Evolutionary conservation across 2,113 vertebrate species (phyloP).

Genomic region (Onychostoma macrolepis): DNA sequence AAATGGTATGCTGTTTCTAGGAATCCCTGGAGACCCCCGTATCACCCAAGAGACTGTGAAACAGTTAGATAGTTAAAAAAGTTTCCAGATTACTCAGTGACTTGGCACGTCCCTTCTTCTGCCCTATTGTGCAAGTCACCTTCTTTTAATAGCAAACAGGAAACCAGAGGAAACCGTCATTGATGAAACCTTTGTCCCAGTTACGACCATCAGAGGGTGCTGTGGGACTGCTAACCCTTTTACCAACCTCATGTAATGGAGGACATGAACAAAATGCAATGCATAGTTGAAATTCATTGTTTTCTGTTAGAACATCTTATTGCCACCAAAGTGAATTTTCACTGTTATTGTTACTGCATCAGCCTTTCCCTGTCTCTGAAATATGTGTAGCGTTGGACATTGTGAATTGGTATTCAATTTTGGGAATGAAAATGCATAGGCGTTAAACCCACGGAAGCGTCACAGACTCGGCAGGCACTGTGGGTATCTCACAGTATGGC

Average conservation of each 20-base stretch:
- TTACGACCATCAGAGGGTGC: conserved; percentile 33
- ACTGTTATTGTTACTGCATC: not conserved
- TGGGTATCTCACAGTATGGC: conserved; percentile 63
- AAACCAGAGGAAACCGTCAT: conserved; percentile 19
- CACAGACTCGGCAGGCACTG: conserved; percentile 31
- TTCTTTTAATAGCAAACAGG: not conserved
- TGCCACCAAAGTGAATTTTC: conserved; percentile 18
- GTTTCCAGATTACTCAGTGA: conserved; percentile 39
- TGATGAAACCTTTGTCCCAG: conserved; percentile 22
- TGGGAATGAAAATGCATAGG: conserved; percentile 28
- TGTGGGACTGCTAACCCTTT: not conserved
- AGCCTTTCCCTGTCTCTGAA: conserved; percentile 23
- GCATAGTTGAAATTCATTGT: conserved; percentile 13
- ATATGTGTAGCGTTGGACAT: conserved; percentile 37
- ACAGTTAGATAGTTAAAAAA: not conserved
- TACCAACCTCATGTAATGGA: not conserved
- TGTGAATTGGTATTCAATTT: conserved; percentile 44
- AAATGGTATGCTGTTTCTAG: not conserved
- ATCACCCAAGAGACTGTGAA: not conserved
- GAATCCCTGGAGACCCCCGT: conserved; percentile 1
- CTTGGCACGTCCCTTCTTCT: conserved; percentile 21
- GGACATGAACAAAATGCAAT: not conserved
- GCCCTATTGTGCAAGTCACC: conserved; percentile 30
- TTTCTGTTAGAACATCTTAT: not conserved
- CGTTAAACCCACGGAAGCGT: not conserved